A percentile compares a stretch with the other conserved stretches of the same genome.
Evolutionary conservation across 1,140 invertebrate genomes (phyloP).

Genomic region (Drosophila pachea): DNA sequence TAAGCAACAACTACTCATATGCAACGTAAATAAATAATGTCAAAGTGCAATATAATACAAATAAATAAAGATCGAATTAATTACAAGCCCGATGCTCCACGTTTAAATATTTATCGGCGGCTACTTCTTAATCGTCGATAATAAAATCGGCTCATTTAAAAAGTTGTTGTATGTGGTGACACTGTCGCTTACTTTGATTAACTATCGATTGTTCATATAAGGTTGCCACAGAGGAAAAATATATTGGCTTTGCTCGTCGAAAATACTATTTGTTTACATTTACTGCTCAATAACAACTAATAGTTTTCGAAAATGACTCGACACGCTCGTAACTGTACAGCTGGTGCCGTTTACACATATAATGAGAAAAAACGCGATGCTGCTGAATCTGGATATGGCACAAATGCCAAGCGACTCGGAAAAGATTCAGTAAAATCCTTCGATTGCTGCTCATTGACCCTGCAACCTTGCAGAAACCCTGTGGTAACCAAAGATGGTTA

Average conservation of each 20-base stretch:
- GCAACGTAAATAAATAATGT: conserved; percentile 43
- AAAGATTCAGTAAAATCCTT: conserved; percentile 97
- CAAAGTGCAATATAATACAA: conserved; percentile 32
- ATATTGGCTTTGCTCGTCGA: neutral
- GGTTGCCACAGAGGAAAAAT: neutral
- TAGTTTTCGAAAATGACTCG: conserved; percentile 86
- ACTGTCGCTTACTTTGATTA: neutral
- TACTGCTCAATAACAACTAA: too few species aligned
- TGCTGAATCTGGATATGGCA: conserved; percentile 93
- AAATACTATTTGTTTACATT: neutral
- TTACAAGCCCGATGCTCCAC: conserved; percentile 9
- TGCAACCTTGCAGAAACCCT: conserved; percentile 87
- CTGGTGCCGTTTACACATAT: conserved; percentile 98
- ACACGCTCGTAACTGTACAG: conserved; percentile 98
- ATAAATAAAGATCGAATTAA: conserved; percentile 42
- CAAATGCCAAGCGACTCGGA: conserved; percentile 90
- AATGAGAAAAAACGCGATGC: conserved; percentile 99
- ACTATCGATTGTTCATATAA: conserved; percentile 7
- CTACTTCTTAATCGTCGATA: conserved; percentile 6
- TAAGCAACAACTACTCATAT: conserved; percentile 49
- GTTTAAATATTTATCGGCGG: neutral
- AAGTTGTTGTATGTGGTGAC: neutral
- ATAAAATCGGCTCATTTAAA: neutral
- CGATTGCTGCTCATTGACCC: conserved; percentile 97
- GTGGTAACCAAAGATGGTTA: conserved; percentile 89